phyloP scores from a whole-genome alignment of 2,797 vertebrate species.

The Alca torda region DNA sequence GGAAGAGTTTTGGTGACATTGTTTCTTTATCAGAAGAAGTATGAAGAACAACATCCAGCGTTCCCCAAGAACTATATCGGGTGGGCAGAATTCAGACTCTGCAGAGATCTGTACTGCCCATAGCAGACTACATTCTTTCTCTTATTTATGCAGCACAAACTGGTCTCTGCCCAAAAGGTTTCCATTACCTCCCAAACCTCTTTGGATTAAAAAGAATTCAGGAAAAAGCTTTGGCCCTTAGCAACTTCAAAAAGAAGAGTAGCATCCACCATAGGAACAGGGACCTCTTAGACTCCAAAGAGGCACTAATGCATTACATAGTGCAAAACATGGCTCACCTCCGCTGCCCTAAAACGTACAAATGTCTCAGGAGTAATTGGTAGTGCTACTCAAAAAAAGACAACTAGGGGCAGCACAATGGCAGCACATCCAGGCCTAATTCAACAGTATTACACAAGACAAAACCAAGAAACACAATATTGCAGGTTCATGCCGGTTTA shows the following conservation, averaged over 20 bases:
- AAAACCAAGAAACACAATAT: neutral
- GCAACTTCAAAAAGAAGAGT: neutral
- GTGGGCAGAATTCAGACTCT: neutral
- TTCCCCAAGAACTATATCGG: neutral
- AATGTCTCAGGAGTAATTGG: neutral
- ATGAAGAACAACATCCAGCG: neutral
- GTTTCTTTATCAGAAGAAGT: neutral
- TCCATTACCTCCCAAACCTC: neutral
- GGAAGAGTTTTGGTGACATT: neutral
- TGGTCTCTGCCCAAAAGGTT: neutral
- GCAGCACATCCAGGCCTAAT: neutral
- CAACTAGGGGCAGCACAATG: neutral
- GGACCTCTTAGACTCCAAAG: neutral
- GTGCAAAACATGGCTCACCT: neutral
- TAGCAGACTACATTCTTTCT: neutral
- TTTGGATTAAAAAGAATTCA: neutral
- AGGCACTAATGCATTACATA: neutral
- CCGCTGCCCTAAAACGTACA: neutral
- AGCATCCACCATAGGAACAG: accelerated
- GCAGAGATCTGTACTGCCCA: neutral
- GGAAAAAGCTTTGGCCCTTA: neutral
- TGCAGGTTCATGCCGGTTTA: neutral
- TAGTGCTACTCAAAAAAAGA: neutral
- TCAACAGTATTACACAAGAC: neutral
- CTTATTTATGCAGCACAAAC: neutral